These are phyloP conservation scores for Napeogenes inachia DNA, from an alignment of 2,888 invertebrate genomes.

Conservation along the genomic window DNA sequence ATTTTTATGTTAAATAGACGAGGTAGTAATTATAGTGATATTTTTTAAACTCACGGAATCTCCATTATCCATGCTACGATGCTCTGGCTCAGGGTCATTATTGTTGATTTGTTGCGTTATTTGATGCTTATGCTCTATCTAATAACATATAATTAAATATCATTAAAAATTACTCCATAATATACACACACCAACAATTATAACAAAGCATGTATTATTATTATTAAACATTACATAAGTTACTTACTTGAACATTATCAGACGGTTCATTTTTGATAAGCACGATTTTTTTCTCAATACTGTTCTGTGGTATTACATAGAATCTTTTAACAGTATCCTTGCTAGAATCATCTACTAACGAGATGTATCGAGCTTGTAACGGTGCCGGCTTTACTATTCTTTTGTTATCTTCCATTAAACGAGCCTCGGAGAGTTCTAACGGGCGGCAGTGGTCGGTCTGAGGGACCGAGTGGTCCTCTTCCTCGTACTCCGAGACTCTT, in stretches of 20 bases:
- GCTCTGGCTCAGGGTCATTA: conserved; percentile 58
- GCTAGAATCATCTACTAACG: conserved; percentile 53
- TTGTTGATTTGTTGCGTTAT: conserved; percentile 54
- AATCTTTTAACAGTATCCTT: conserved; percentile 60
- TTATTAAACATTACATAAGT: conserved; percentile 22
- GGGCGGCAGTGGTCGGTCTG: conserved; percentile 54
- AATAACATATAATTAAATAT: conserved; percentile 18
- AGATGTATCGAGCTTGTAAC: conserved; percentile 58
- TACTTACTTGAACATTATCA: conserved; percentile 68
- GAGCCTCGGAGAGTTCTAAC: conserved; percentile 57
- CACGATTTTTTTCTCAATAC: conserved; percentile 80
- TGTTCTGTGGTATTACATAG: conserved; percentile 66
- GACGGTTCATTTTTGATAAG: conserved; percentile 80
- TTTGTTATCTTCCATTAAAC: conserved; percentile 56
- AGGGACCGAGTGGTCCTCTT: conserved; percentile 54
- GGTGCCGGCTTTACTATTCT: conserved; percentile 68
- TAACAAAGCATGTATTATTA: not conserved
- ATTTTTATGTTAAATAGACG: too few species aligned
- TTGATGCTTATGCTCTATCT: conserved; percentile 68
- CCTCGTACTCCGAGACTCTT: conserved; percentile 66
- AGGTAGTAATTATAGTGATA: not conserved
- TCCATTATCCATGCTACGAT: conserved; percentile 57
- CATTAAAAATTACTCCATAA: not conserved
- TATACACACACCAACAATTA: too few species aligned
- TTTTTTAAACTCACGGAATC: conserved; percentile 54